Percentiles rank a stretch among this genome's conserved stretches.
Evolutionary conservation across 2,797 vertebrate species (phyloP).

Genomic region (Peromyscus nudipes): DNA sequence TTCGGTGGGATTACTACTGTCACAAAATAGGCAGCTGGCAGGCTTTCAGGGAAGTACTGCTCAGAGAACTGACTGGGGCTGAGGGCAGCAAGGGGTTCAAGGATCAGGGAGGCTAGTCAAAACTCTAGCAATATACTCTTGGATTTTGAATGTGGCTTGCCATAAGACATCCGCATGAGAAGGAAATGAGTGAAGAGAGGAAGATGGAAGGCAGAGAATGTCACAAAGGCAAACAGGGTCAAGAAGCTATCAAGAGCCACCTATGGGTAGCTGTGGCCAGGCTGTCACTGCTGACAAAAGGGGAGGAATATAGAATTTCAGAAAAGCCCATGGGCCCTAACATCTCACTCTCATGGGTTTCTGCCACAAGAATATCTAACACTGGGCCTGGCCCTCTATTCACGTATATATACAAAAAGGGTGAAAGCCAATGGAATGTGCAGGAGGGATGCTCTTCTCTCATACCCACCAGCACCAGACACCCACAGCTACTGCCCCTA

Average conservation of each 20-base stretch:
- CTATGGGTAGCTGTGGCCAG: constrained; percentile 33
- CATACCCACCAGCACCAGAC: neutral
- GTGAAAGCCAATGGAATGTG: constrained; percentile 48
- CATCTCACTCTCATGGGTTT: constrained; percentile 19
- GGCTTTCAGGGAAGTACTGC: neutral
- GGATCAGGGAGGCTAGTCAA: neutral
- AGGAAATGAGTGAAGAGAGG: constrained; percentile 22
- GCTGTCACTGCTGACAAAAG: constrained; percentile 27
- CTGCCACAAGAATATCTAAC: constrained; percentile 29
- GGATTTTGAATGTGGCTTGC: neutral
- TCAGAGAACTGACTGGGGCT: neutral
- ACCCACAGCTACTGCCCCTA: neutral
- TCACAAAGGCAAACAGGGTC: constrained; percentile 39
- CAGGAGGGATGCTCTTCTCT: constrained; percentile 41
- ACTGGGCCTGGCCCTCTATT: neutral
- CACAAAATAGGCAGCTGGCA: neutral
- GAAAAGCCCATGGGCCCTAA: constrained; percentile 34
- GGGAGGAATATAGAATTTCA: constrained; percentile 53
- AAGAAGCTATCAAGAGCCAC: constrained; percentile 33
- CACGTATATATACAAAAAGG: constrained; percentile 17
- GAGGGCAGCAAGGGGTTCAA: neutral
- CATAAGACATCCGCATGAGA: constrained; percentile 3
- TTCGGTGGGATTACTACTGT: neutral
- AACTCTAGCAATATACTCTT: neutral
- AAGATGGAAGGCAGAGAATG: constrained; percentile 53